A percentile compares a stretch with the other conserved stretches of the same genome.
Evolutionary conservation across 2,888 invertebrate genomes (phyloP).

Genomic region (Andrena haemorrhoa): DNA sequence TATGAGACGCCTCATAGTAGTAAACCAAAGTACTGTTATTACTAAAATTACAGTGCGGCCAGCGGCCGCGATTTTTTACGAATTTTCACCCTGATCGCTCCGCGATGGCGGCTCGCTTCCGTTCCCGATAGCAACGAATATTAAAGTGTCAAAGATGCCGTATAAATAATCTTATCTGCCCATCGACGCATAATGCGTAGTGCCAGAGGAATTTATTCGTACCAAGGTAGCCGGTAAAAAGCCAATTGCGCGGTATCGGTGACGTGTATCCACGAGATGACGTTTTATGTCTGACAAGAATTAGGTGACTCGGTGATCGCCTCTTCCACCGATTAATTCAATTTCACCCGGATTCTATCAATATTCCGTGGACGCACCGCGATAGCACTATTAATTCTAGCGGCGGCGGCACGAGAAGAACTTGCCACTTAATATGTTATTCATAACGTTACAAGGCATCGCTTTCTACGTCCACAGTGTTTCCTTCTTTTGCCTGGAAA

Average conservation of each 20-base stretch:
- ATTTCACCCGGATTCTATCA: conserved; percentile 32
- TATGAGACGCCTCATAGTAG: conserved; percentile 9
- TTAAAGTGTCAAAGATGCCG: conserved; percentile 41
- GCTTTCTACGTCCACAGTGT: neutral
- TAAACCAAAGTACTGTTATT: conserved; percentile 35
- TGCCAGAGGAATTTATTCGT: conserved; percentile 20
- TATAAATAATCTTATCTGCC: conserved; percentile 37
- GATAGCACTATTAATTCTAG: conserved; percentile 27
- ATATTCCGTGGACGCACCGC: neutral
- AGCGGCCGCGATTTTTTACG: conserved; percentile 34
- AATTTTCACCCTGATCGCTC: conserved; percentile 27
- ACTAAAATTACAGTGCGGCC: conserved; percentile 38
- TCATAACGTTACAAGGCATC: conserved; percentile 23
- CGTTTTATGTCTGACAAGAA: conserved; percentile 18
- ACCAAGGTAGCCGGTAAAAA: neutral
- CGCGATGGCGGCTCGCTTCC: conserved; percentile 31
- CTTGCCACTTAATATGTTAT: conserved; percentile 30
- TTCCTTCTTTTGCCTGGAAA: neutral
- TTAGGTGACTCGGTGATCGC: conserved; percentile 17
- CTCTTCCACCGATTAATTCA: conserved; percentile 40
- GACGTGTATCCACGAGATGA: conserved; percentile 4
- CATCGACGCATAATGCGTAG: neutral
- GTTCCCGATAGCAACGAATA: conserved; percentile 18
- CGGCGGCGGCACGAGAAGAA: neutral
- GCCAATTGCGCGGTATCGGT: neutral